Percentiles rank a stretch among this genome's conserved stretches.
Evolutionary conservation across 2,888 invertebrate genomes (phyloP).

Genomic region (Leptinotarsa haldemani): DNA sequence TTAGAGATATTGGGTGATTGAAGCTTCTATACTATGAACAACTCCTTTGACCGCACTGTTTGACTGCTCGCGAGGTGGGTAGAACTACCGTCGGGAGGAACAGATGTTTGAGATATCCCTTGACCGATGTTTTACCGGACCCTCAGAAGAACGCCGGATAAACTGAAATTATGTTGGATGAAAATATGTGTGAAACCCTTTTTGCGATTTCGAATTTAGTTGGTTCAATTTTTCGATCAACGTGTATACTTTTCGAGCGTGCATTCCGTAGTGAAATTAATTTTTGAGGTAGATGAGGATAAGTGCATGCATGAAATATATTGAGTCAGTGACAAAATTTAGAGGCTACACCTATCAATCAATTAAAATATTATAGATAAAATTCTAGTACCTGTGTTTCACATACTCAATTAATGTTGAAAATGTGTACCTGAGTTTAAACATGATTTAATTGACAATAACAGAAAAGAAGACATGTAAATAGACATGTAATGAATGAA

Average conservation of each 20-base stretch:
- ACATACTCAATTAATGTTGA: too few species aligned
- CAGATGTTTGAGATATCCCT: constrained; percentile 3
- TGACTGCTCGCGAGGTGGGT: constrained; percentile 1
- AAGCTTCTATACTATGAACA: not conserved
- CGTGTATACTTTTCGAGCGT: not conserved
- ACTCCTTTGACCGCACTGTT: not conserved
- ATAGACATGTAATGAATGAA: too few species aligned
- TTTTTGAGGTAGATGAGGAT: not conserved
- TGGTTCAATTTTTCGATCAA: constrained; percentile 2
- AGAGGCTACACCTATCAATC: not conserved
- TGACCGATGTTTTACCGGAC: constrained; percentile 22
- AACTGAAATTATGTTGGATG: constrained; percentile 10
- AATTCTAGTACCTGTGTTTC: too few species aligned
- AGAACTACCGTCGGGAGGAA: not conserved
- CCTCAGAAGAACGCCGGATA: constrained; percentile 7
- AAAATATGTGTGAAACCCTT: constrained; percentile 13
- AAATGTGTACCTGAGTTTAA: too few species aligned
- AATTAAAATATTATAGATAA: too few species aligned
- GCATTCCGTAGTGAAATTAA: not conserved
- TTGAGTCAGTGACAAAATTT: not conserved
- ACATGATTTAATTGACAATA: too few species aligned
- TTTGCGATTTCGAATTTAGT: not conserved
- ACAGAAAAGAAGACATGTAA: too few species aligned
- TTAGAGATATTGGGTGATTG: not conserved
- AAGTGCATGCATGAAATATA: not conserved